Evolutionary conservation across 1,140 invertebrate species (phyloP), one percentile per base, ranked within the genome.

Genomic region (Drosophila virilis): DNA sequence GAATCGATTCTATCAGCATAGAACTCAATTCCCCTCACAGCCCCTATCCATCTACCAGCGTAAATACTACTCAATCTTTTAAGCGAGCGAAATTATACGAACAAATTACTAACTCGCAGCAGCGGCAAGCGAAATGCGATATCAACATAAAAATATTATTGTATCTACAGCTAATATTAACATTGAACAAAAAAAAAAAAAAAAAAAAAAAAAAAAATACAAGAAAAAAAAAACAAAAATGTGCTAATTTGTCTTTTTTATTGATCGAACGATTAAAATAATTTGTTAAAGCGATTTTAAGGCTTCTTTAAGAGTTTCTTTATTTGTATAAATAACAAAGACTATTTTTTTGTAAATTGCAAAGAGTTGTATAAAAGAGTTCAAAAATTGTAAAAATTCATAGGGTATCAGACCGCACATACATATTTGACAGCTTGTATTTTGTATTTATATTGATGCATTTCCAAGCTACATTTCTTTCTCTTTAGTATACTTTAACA

Each of bases 1-100:
- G 46, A 28, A 50, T 15, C 12, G 22, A 42, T 10, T 42, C 50
- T 37, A 42, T 35, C 8, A 35, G 1, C 35, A 66, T 38, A 43
- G 4, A 5, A 28, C 22, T 28, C 22, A 5, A 28, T 28, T 5
- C 22, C 22, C 22, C 22, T 28, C 22, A 12, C 22, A 12, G 33
- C 45, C 45, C 45, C 42, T 43, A 8, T 8, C 42, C 42, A n/a
- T 13, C 42, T n/a, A 9, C 42, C 42, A 50, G 1, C 15, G 35
- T 43, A 38, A 33, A 46, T 35, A 55, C 33, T 48, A 52, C 37
- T 35, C 64, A 60, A 73, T 9, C 42, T 52, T 42, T 3, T 33
- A 75, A 71, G 78, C 48, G 79, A 77, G 74, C 74, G 58, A 77
- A 71, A 66, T 66, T 57, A 69, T 51, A 75, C 76, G 71, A 77